Base-by-base conservation (phyloP, 2,888 invertebrate genomes). In the Odontocolon sp. region DNA sequence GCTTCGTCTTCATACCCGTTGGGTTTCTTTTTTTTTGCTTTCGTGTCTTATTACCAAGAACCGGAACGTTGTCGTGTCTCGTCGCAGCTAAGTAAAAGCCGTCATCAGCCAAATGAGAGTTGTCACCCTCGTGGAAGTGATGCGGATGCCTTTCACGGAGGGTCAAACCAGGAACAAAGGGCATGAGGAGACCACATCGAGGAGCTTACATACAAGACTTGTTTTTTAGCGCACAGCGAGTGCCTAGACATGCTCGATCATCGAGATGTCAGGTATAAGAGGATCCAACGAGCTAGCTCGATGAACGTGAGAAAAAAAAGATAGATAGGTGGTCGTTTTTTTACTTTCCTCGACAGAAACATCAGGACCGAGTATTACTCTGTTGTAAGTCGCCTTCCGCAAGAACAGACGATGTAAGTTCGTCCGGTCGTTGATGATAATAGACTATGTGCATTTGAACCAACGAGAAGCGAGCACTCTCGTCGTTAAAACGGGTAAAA, bases 81-180 rank as follows among this genome's bases (percentile, higher is more conserved):
- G 11, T 26, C 69, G 63, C 26, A 36, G 11, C 52, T n/a, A 31
- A 69, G 69, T 69, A 31, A 23, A 28, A 77, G 63, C 61, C 61
- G 59, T 68, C 59, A 69, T 77, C 68, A 59, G n/a, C 31, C 38
- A 21, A 64, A 64, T 57, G 33, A 50, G 47, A 23, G 26, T 50
- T 64, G 40, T 31, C 54, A 42, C 11, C 63, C 45, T 14, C 42
- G 14, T 47, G 3, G 18, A 21, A 45, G 45, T 31, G 45, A 63
- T 66, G 77, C 72, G 72, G 47, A 26, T n/a, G 23, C n/a, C 47
- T 14, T 50, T 50, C 23, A 50, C 11, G 21, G 47, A 23, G 23
- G 47, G 47, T 26, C 23, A 4, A 26, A 6, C 47, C 11, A 11
- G 26, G 23, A 26, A 50, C 47, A 50, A 50, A 50, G 11, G 26